phyloP scores from a whole-genome alignment of 2,888 invertebrate species.

The Agrilus mali region DNA sequence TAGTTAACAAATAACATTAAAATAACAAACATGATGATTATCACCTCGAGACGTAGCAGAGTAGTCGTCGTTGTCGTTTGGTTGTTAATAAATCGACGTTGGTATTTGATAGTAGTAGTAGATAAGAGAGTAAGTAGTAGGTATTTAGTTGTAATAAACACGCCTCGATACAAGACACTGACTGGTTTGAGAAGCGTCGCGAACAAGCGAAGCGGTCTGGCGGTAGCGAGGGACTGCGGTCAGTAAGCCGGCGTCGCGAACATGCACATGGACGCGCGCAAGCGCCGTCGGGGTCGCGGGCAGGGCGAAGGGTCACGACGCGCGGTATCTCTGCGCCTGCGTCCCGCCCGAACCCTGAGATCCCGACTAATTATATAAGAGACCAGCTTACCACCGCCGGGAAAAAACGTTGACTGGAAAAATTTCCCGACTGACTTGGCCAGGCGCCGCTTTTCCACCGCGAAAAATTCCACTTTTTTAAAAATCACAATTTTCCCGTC shows the following conservation, averaged over 20 bases:
- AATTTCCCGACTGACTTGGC: too few relatives aligned
- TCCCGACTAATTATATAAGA: conserved; percentile 14
- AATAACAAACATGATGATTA: too few relatives aligned
- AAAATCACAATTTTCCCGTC: too few relatives aligned
- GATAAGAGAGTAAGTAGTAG: too few relatives aligned
- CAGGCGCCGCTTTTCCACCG: too few relatives aligned
- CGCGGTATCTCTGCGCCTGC: conserved; percentile 29
- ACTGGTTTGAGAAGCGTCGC: conserved; percentile 32
- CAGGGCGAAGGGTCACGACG: conserved; percentile 14
- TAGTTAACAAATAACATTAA: too few relatives aligned
- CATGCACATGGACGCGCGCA: conserved; percentile 22
- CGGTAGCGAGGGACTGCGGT: conserved; percentile 36
- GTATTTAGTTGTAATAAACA: conserved; percentile 18
- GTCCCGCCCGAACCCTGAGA: conserved; percentile 15
- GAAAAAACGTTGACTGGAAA: conserved; percentile 10
- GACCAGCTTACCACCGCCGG: conserved; percentile 12
- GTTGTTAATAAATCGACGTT: too few relatives aligned
- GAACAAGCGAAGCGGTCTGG: conserved; percentile 38
- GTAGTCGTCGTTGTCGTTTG: too few relatives aligned
- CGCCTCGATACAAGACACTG: conserved; percentile 34
- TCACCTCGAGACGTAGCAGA: too few relatives aligned
- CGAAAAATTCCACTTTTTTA: too few relatives aligned
- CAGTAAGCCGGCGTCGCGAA: conserved; percentile 33
- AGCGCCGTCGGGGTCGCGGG: conserved; percentile 15
- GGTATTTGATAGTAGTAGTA: too few relatives aligned